phyloP scores from a whole-genome alignment of 1,140 invertebrate species.

The Drosophila trapezifrons region DNA sequence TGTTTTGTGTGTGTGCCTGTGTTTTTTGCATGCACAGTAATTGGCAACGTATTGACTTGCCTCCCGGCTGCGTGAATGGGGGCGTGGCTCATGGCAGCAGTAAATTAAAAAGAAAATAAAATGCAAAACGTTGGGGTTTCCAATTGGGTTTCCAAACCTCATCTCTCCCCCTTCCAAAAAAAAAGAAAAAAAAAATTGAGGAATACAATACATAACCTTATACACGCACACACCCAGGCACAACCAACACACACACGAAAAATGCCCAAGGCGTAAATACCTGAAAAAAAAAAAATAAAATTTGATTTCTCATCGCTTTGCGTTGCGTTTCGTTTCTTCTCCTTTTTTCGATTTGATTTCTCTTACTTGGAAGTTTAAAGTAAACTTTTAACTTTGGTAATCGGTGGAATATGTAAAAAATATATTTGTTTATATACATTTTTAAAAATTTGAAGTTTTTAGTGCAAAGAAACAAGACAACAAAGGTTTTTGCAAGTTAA shows the following conservation, averaged over 20 bases:
- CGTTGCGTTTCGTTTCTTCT: neutral
- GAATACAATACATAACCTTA: slow-evolving; percentile 18
- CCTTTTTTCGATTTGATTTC: slow-evolving; percentile 3
- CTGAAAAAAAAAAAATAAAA: slow-evolving; percentile 26
- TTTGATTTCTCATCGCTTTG: slow-evolving; percentile 38
- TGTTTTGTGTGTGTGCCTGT: neutral
- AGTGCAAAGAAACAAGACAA: neutral
- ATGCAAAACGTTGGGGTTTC: slow-evolving; percentile 11
- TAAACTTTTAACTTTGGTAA: neutral
- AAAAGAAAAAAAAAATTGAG: slow-evolving; percentile 4
- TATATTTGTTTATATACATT: neutral
- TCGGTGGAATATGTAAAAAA: neutral
- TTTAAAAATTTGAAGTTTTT: neutral
- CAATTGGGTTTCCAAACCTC: slow-evolving; percentile 20
- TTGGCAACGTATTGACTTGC: slow-evolving; percentile 63
- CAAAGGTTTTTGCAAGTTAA: too few species aligned
- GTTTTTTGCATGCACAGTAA: slow-evolving; percentile 42
- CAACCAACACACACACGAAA: slow-evolving; percentile 1
- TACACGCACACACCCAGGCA: neutral
- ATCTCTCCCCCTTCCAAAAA: neutral
- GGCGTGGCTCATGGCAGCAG: slow-evolving; percentile 27
- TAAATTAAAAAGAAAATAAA: slow-evolving; percentile 51
- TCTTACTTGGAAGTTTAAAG: slow-evolving; percentile 2
- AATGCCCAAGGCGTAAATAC: slow-evolving; percentile 23
- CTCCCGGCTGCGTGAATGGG: slow-evolving; percentile 19